Percentiles rank a stretch among this genome's conserved stretches.
phyloP scores from a whole-genome alignment of 2,888 invertebrate genomes.

The Cryptosula pallasiana region DNA sequence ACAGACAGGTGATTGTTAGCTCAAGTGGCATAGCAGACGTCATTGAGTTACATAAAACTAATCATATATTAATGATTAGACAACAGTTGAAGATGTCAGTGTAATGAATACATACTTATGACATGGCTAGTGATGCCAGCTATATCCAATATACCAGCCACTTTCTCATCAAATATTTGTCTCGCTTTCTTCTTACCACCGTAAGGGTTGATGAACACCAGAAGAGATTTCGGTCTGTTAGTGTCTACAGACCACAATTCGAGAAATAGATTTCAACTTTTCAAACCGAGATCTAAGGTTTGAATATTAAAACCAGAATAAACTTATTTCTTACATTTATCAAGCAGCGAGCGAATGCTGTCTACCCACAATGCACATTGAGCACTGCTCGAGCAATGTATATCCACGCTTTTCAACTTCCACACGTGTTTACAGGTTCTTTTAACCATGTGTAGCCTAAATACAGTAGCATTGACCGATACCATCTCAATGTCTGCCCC shows the following conservation, averaged over 20 bases:
- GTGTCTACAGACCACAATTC: too few species aligned
- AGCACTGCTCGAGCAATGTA: conserved; percentile 31
- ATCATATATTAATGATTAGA: too few species aligned
- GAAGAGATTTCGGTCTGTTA: conserved; percentile 64
- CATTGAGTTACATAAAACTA: too few species aligned
- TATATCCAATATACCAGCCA: conserved; percentile 57
- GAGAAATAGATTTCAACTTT: too few species aligned
- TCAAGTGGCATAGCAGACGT: too few species aligned
- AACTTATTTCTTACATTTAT: conserved; percentile 29
- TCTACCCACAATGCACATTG: conserved; percentile 36
- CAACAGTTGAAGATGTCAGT: too few species aligned
- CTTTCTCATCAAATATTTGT: conserved; percentile 68
- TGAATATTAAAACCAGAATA: too few species aligned
- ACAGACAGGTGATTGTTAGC: too few species aligned
- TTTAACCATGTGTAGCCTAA: conserved; percentile 37
- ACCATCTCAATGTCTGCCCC: conserved; percentile 35
- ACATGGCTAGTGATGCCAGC: conserved; percentile 59
- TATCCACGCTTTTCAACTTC: conserved; percentile 39
- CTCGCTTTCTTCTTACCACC: conserved; percentile 72
- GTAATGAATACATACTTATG: conserved; percentile 40
- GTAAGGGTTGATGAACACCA: conserved; percentile 78
- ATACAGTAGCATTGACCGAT: conserved; percentile 35
- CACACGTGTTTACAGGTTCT: conserved; percentile 40
- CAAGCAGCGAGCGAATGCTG: conserved; percentile 42
- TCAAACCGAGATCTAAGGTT: too few species aligned